Conservation (phyloP, 2,797 vertebrate genomes). For the Malurus leucopterus region DNA sequence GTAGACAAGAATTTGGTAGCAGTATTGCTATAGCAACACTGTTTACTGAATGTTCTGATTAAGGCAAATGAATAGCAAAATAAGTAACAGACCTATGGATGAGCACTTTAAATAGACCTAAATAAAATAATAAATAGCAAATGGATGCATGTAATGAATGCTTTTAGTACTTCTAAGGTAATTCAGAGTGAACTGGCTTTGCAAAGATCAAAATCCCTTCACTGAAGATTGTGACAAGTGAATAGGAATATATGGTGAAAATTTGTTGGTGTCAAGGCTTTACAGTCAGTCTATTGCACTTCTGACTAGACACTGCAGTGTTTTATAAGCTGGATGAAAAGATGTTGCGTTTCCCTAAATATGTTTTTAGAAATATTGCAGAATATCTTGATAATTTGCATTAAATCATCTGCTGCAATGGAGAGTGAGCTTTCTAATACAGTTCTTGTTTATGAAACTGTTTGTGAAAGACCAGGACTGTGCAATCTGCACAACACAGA, state of each 20-base stretch:
- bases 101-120: slow-evolving; percentile 2
- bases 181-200: background rate
- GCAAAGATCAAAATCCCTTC: background rate
- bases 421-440: background rate
- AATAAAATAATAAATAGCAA: background rate
- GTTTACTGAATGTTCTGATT: slow-evolving; percentile 33
- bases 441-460: background rate
- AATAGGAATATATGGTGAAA: background rate
- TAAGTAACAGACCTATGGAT: background rate
- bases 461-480: background rate
- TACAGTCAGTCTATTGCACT: background rate
- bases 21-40: slow-evolving; percentile 54
- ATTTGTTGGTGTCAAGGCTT: background rate
- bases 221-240: background rate
- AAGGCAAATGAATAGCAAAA: slow-evolving; percentile 23
- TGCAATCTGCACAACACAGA: background rate
- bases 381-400: background rate
- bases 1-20: background rate
- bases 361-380: background rate
- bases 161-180: background rate
- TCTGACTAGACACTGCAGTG: background rate
- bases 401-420: background rate
- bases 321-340: background rate
- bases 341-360: background rate
- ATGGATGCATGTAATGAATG: background rate